phyloP scores from a whole-genome alignment of 2,888 invertebrate genomes.

The Reticulitermes lucifugus region DNA sequence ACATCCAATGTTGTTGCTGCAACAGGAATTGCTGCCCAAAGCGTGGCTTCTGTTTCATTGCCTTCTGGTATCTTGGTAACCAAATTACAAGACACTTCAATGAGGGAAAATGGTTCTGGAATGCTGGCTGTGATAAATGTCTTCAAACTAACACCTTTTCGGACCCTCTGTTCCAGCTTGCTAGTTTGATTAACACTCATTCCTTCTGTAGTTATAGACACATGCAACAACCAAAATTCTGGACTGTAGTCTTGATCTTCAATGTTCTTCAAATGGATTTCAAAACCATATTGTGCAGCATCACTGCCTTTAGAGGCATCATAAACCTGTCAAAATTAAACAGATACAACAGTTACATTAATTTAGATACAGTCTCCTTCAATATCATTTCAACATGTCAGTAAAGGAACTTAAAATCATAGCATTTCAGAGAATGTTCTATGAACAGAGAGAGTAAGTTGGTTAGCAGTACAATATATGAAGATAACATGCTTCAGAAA shows the following conservation, averaged over 20 bases:
- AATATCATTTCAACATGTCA: too few relatives aligned
- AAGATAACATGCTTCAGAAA: too few relatives aligned
- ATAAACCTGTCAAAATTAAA: too few relatives aligned
- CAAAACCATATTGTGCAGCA: background rate
- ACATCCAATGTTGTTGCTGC: background rate
- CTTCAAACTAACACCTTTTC: constrained; percentile 2
- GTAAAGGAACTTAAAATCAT: too few relatives aligned
- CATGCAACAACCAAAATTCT: background rate
- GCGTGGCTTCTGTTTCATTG: background rate
- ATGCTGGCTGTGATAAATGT: background rate
- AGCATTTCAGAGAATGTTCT: too few relatives aligned
- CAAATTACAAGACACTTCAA: constrained; percentile 9
- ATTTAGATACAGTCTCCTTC: too few relatives aligned
- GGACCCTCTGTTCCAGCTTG: constrained; percentile 17
- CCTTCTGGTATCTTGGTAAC: background rate
- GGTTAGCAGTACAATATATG: too few relatives aligned
- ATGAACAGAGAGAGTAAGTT: too few relatives aligned
- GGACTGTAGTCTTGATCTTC: constrained; percentile 15
- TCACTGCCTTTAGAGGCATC: background rate
- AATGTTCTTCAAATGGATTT: background rate
- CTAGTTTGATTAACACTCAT: background rate
- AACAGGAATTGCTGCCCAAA: constrained; percentile 15
- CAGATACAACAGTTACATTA: too few relatives aligned
- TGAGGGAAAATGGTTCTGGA: background rate
- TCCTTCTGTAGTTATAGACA: background rate